Base-by-base conservation (phyloP, 2,888 invertebrate species). In the Scotopteryx bipunctaria region DNA sequence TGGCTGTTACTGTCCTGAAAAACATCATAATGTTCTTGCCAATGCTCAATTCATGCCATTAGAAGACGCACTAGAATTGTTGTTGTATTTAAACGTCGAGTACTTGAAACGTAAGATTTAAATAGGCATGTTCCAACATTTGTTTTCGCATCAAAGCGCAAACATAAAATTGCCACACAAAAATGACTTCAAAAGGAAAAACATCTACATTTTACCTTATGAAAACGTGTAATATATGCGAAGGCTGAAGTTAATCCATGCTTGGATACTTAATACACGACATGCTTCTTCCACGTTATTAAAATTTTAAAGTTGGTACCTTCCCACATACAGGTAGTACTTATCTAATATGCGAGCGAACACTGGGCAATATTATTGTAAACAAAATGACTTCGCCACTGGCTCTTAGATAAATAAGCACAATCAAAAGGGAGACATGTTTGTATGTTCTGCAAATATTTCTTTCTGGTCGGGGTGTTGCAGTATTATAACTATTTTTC, bases 281-380 rank as follows among this genome's bases (percentile, higher is more conserved):
- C 27, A 23, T 11, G 21, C 25, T 54, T 57, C 63, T 58, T 41
- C 47, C 54, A 55, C 45, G 51, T 63, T 67, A 73, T 71, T 59
- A 71, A 73, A 73, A 71, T 67, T 62, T 51, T 63, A 33, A 16
- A 59, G 56, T 57, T n/a, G n/a, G n/a, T n/a, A n/a, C n/a, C n/a
- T n/a, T n/a, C n/a, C n/a, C n/a, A n/a, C n/a, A n/a, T n/a, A n/a
- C n/a, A n/a, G n/a, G n/a, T n/a, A n/a, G n/a, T n/a, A n/a, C n/a
- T n/a, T n/a, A n/a, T n/a, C n/a, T n/a, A 58, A 63, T 64, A 63
- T 62, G 62, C 59, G 58, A 64, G 55, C 50, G 58, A 61, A 63
- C 55, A 51, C 51, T 25, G 48, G 46, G 49, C 59, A 47, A 66
- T 14, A 21, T 69, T 70, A 59, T 69, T 38, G 50, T 59, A 58